Evolutionary conservation across 2,797 vertebrate species (phyloP), one percentile per base, ranked within the genome.

Genomic region (Acipenser oxyrinchus): DNA sequence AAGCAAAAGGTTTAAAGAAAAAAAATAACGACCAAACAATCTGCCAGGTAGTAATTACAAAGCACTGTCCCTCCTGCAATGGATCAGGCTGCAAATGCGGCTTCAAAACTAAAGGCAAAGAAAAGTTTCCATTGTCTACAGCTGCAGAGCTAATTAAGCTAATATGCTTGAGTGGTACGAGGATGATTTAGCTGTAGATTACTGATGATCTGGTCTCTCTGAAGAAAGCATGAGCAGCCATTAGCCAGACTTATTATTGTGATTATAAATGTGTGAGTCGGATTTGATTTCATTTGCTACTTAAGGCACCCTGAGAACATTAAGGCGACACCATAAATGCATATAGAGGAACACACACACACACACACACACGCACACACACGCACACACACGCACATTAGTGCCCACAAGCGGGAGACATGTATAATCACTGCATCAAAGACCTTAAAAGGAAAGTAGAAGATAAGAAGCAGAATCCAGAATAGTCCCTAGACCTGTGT

Each of bases 101-200:
- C 48, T 69, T 51, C 68, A 59, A 15, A 64, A 69, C 55, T 11
- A 63, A 60, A 57, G 65, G 55, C 51, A 13, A 60, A 51, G 62
- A 48, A 55, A 65, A 64, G 69, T 69, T 60, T 72, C 61, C 1
- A 52, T 64, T 2, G 64, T 49, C 52, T 66, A 66, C 70, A 7
- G 67, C 70, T 71, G 71, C 65, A 52, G 74, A 70, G 68, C 74
- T 76, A 78, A 77, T 76, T 77, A 66, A 71, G 62, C 74, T 74
- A 78, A 77, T 69, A 69, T n/a, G 70, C 53, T 68, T n/a, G 68
- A 81, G 73, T 15, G 74, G 68, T 73, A 59, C 60, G 49, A 6
- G 59, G 7, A 50, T 51, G 62, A 70, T 63, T 51, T 11, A 62
- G 68, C 63, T 15, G 50, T 69, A 61, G 64, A 48, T 61, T 68